These are phyloP conservation scores for Aphelocoma coerulescens DNA, from an alignment of 2,113 vertebrate species.

Conservation along the genomic window DNA sequence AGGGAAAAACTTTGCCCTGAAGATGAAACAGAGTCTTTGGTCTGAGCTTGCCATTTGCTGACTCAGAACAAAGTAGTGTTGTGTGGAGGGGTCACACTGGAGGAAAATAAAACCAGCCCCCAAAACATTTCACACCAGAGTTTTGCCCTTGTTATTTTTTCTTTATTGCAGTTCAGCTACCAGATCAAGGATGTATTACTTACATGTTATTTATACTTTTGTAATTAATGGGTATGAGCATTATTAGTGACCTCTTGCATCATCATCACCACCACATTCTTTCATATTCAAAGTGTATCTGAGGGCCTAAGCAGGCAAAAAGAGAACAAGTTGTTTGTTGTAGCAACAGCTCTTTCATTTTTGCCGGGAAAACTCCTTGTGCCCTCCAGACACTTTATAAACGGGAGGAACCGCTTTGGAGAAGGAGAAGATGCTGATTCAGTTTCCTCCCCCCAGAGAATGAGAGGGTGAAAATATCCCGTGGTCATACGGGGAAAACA, in stretches of 20 bases:
- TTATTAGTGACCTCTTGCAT: slow-evolving; percentile 19
- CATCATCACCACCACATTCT: not conserved
- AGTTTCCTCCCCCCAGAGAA: not conserved
- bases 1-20: not conserved
- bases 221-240: slow-evolving; percentile 3
- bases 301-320: not conserved
- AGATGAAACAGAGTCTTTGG: not conserved
- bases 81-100: not conserved
- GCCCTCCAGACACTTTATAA: not conserved
- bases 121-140: not conserved
- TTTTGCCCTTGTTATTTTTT: not conserved
- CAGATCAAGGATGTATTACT: not conserved
- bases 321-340: slow-evolving; percentile 4
- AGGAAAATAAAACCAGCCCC: not conserved
- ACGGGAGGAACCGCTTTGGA: not conserved
- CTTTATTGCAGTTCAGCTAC: not conserved
- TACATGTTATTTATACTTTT: not conserved
- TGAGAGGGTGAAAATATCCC: not conserved
- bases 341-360: slow-evolving; percentile 21
- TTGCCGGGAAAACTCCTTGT: not conserved
- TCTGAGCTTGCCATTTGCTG: not conserved
- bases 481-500: slow-evolving; percentile 2
- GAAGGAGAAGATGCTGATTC: slow-evolving; percentile 22
- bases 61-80: not conserved
- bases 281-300: not conserved